Conservation (phyloP, 2,888 invertebrate species). For the Lymantria monacha region DNA sequence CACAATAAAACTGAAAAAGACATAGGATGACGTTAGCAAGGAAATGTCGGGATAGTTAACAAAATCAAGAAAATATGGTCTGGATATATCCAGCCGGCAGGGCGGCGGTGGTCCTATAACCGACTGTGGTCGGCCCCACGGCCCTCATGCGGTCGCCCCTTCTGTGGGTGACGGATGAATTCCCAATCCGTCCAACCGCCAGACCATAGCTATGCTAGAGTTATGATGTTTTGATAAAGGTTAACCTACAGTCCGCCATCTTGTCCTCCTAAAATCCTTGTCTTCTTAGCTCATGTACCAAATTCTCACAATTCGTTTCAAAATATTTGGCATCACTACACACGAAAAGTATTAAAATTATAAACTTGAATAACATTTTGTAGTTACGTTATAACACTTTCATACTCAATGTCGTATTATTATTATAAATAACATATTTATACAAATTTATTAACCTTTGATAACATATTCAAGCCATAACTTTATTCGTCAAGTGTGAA, state of each 20-base stretch:
- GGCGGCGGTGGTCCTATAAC: no score
- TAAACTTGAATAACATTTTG: background rate
- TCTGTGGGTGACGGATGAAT: no score
- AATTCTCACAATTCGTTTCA: slow-evolving; percentile 43
- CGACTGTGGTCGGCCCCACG: no score
- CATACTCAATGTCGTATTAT: background rate
- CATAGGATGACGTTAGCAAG: no score
- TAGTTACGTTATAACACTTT: background rate
- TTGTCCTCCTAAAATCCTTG: slow-evolving; percentile 56
- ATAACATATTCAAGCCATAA: background rate
- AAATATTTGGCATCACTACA: slow-evolving; percentile 39
- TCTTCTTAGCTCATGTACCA: slow-evolving; percentile 45
- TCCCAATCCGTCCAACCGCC: no score
- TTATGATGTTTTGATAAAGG: no score
- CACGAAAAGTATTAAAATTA: background rate
- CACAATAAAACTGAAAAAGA: no score
- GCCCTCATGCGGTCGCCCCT: no score
- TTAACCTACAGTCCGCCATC: slow-evolving; percentile 52
- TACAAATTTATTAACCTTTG: background rate
- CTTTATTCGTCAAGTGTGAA: background rate
- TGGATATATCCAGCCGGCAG: no score
- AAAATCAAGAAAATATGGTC: no score
- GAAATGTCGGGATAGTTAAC: no score
- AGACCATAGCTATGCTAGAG: no score
- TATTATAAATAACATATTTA: background rate